Evolutionary conservation across 2,888 invertebrate species (phyloP).

Genomic region (Idaea dimidiata): DNA sequence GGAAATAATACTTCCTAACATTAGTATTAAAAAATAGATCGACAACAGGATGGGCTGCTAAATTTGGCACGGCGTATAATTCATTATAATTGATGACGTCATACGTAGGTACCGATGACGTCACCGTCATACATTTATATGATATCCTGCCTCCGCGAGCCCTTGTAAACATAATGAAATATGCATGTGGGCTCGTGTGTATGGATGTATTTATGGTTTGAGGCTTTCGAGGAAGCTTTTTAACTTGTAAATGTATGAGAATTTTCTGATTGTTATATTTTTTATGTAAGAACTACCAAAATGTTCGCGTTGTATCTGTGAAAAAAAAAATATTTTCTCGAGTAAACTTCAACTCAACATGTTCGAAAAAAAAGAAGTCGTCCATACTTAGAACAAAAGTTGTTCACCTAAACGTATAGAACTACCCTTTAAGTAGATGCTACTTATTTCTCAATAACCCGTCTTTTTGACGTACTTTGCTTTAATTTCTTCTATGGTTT

Average conservation of each 20-base stretch:
- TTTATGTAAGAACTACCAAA: neutral
- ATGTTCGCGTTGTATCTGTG: no score
- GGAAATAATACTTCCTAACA: neutral
- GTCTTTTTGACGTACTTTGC: no score
- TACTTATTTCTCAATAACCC: no score
- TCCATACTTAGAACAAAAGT: no score
- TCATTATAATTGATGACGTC: conserved; percentile 25
- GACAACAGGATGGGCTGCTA: conserved; percentile 7
- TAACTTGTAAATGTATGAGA: neutral
- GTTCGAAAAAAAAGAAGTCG: no score
- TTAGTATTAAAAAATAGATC: conserved; percentile 8
- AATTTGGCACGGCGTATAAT: conserved; percentile 10
- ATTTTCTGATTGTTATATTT: neutral
- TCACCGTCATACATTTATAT: conserved; percentile 30
- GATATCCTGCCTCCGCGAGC: conserved; percentile 25
- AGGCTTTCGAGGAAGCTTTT: neutral
- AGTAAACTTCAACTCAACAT: neutral
- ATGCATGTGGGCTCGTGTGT: conserved; percentile 15
- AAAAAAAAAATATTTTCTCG: neutral
- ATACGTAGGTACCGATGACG: conserved; percentile 22
- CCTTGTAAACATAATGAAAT: conserved; percentile 19
- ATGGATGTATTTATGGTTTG: neutral
- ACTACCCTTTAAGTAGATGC: no score
- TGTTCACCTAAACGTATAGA: no score
- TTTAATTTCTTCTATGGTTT: no score